A percentile compares a stretch with the other conserved stretches of the same genome.
Evolutionary conservation across 2,888 invertebrate genomes (phyloP).

Genomic region (Stenichneumon culpator): DNA sequence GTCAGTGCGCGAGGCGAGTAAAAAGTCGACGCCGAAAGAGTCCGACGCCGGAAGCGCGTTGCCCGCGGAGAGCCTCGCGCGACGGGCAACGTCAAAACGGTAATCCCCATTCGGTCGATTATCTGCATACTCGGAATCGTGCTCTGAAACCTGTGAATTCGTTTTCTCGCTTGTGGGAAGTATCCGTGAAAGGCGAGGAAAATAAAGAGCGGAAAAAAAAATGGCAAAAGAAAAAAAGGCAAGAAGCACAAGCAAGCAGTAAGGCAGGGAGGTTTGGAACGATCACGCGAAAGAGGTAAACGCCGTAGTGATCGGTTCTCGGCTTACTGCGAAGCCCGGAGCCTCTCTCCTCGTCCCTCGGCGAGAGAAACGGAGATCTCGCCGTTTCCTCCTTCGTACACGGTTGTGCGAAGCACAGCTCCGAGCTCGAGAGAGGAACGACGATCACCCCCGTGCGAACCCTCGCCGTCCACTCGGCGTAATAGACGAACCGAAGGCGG

Average conservation of each 20-base stretch:
- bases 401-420: conserved; percentile 28
- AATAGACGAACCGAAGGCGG: conserved; percentile 68
- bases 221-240: neutral
- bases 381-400: conserved; percentile 49
- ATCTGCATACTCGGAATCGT: conserved; percentile 61
- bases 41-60: neutral
- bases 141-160: conserved; percentile 64
- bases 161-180: conserved; percentile 63
- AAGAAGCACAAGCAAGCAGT: neutral
- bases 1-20: neutral
- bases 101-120: conserved; percentile 43
- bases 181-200: conserved; percentile 37
- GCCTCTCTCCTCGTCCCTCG: conserved; percentile 41
- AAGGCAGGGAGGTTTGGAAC: conserved; percentile 41
- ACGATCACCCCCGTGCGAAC: conserved; percentile 62
- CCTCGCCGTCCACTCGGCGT: conserved; percentile 67
- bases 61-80: neutral
- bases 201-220: conserved; percentile 19
- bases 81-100: conserved; percentile 8
- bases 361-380: conserved; percentile 42
- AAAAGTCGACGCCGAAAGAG: neutral
- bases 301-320: conserved; percentile 66
- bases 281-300: conserved; percentile 70
- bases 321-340: conserved; percentile 63
- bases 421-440: conserved; percentile 32